Base-by-base conservation (phyloP, 2,113 vertebrate species). In the Sinocyclocheilus anophthalmus region DNA sequence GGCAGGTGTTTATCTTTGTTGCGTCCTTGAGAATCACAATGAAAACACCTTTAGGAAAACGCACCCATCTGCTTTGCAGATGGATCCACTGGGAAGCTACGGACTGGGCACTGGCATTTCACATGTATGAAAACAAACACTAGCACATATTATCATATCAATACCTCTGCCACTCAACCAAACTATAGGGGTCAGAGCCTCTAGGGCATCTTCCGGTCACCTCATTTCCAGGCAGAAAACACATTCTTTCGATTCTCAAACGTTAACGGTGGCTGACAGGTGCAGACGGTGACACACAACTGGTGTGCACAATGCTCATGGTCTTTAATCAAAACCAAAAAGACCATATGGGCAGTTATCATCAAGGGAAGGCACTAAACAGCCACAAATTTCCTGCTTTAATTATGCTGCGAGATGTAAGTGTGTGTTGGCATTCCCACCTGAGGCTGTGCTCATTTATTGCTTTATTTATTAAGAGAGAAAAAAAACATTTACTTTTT, bases 41-140 rank as follows among this genome's bases (percentile, higher is more conserved):
- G 57, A 83, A 83, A 83, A 77, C 67, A 76, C 72, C 85, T 83
- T 83, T 77, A 87, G 80, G 80, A 77, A 76, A 72, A 86, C 5
- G 53, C 80, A 87, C 65, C 81, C 72, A 87, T 83, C 72, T 87
- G 85, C 75, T 83, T 76, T 77, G 59, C 33, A 50, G 22, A 42
- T 1, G 80, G 80, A 57, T 87, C 80, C 80, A 45, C 63, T n/a
- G 80, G 72, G 80, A 87, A 26, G 37, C 22, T 16, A 50, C 11
- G 13, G 42, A 80, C 45, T 59, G 80, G 75, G 80, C 59, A 83
- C 48, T 87, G 85, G 80, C 80, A 77, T 83, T 77, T 83, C 85
- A 83, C 85, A 87, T 83, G 81, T 77, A 24, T 67, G 45, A 39
- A 83, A 87, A 87, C 72, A 82, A 87, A 83, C n/a, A 59, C 45